Percentiles rank a stretch among this genome's conserved stretches.
phyloP scores from a whole-genome alignment of 2,888 invertebrate species.

The Hypselothyrea guttata region DNA sequence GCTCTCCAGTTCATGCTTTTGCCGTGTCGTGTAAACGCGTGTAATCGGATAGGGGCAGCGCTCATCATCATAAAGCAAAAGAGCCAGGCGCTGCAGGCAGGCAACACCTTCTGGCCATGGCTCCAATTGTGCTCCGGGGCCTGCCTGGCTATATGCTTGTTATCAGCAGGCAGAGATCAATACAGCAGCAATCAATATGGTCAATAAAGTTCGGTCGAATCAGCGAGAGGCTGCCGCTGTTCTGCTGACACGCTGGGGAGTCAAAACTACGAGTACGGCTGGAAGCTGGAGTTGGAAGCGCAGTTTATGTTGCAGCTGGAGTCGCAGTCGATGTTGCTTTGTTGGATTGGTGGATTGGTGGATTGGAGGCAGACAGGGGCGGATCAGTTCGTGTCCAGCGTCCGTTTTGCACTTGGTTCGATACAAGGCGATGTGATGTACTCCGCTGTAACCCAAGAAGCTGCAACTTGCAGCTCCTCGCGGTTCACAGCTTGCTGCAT shows the following conservation, averaged over 20 bases:
- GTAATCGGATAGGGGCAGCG: slow-evolving; percentile 9
- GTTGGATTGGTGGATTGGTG: too few species aligned
- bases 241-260: slow-evolving; percentile 40
- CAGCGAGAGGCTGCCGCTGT: slow-evolving; percentile 14
- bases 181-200: slow-evolving; percentile 77
- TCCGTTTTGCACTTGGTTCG: slow-evolving; percentile 32
- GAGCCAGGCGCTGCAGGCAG: slow-evolving; percentile 36
- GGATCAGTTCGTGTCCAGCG: slow-evolving; percentile 36
- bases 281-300: slow-evolving; percentile 10
- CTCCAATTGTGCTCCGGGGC: slow-evolving; percentile 49
- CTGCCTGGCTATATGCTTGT: slow-evolving; percentile 42
- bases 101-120: slow-evolving; percentile 31
- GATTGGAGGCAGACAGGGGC: slow-evolving; percentile 15
- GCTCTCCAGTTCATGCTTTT: too few species aligned
- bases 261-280: slow-evolving; percentile 21
- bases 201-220: slow-evolving; percentile 67
- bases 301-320: slow-evolving; percentile 8
- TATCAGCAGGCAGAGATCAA: slow-evolving; percentile 73
- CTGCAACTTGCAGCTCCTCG: slow-evolving; percentile 45
- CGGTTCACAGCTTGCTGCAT: slow-evolving; percentile 52
- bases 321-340: slow-evolving; percentile 7
- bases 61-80: slow-evolving; percentile 46
- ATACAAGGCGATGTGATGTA: slow-evolving; percentile 72
- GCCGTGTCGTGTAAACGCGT: slow-evolving; percentile 24
- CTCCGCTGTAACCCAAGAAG: slow-evolving; percentile 70